phyloP scores from a whole-genome alignment of 2,888 invertebrate species.

The Eucera pruinosa region DNA sequence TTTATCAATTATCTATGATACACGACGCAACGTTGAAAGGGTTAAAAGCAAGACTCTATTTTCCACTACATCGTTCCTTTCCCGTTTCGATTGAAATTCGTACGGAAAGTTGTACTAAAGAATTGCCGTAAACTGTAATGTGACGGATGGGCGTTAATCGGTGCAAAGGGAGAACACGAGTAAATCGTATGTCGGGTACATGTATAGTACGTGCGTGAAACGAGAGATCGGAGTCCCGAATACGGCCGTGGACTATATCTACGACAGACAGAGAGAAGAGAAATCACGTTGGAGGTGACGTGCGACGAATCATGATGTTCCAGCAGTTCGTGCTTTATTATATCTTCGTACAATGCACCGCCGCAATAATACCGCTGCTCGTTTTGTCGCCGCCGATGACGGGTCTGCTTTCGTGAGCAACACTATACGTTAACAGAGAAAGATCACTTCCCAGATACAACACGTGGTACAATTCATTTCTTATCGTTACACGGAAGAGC shows the following conservation, averaged over 20 bases:
- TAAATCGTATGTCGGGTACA: conserved; percentile 32
- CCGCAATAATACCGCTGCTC: conserved; percentile 56
- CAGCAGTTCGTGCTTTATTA: conserved; percentile 81
- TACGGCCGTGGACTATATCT: conserved; percentile 56
- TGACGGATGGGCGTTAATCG: conserved; percentile 24
- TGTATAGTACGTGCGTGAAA: conserved; percentile 39
- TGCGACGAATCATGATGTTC: conserved; percentile 75
- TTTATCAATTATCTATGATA: too few species aligned
- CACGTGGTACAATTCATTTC: conserved; percentile 43
- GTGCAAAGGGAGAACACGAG: conserved; percentile 36
- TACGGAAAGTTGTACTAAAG: too few species aligned
- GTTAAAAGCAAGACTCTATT: too few species aligned
- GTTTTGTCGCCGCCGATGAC: conserved; percentile 50
- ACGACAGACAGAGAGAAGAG: conserved; percentile 65
- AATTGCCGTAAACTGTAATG: conserved; percentile 26
- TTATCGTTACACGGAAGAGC: conserved; percentile 37
- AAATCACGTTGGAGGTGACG: conserved; percentile 75
- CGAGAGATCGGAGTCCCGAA: conserved; percentile 30
- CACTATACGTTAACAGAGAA: conserved; percentile 44
- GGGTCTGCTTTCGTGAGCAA: conserved; percentile 55
- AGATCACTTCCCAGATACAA: conserved; percentile 44
- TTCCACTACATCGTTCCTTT: too few species aligned
- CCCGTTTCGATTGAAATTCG: too few species aligned
- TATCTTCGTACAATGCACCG: conserved; percentile 77
- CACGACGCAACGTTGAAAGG: too few species aligned